Percentiles rank a stretch among this genome's conserved stretches.
These are phyloP conservation scores for Limosa lapponica DNA, from an alignment of 2,797 vertebrate species.

Conservation along the genomic window DNA sequence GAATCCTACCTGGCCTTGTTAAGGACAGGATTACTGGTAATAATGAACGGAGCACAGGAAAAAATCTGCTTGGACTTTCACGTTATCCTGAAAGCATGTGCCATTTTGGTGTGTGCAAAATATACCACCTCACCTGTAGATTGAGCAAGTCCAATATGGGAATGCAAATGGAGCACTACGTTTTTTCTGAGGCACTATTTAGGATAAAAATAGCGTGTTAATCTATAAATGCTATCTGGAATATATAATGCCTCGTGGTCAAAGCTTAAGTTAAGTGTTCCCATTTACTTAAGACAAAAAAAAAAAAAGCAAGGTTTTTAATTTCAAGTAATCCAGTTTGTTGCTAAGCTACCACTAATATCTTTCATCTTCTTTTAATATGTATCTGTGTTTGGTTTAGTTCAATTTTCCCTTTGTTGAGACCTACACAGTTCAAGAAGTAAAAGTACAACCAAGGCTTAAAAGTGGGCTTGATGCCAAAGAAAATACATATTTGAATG, in stretches of 20 bases:
- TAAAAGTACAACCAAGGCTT: constrained; percentile 80
- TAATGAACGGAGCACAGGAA: not conserved
- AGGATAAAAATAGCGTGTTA: not conserved
- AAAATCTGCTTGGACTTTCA: not conserved
- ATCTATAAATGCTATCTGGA: not conserved
- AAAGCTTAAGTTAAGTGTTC: not conserved
- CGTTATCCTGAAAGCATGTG: not conserved
- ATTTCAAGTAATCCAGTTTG: not conserved
- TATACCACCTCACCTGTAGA: not conserved
- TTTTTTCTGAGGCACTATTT: not conserved
- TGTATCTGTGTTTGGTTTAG: constrained; percentile 76
- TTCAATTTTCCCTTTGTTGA: constrained; percentile 94
- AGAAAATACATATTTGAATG: constrained; percentile 58
- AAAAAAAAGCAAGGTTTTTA: not conserved
- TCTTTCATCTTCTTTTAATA: constrained; percentile 11
- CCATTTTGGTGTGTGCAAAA: not conserved
- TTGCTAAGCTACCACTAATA: not conserved
- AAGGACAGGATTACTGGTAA: not conserved
- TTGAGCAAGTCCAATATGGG: accelerated
- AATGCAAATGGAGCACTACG: not conserved
- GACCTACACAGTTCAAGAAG: constrained; percentile 85
- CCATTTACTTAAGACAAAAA: not conserved
- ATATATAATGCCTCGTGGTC: not conserved
- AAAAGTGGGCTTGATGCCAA: constrained; percentile 55
- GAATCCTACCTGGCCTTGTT: not conserved